Evolutionary conservation across 2,888 invertebrate genomes (phyloP).

Genomic region (Alentia gelatinosa): DNA sequence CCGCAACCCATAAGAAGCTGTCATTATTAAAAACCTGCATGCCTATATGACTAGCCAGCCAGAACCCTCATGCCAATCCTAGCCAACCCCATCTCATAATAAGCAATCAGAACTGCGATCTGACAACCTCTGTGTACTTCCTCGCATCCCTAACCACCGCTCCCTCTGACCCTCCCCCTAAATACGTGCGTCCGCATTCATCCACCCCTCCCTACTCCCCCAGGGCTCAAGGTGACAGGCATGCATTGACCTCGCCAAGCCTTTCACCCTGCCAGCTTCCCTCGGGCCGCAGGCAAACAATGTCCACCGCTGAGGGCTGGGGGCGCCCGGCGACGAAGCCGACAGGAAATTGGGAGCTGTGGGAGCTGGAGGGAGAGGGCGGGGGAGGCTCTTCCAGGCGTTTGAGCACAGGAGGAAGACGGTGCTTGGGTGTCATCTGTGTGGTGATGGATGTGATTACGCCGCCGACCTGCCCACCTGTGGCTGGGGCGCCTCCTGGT

Average conservation of each 20-base stretch:
- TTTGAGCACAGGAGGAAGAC: background rate
- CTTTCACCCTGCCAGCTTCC: background rate
- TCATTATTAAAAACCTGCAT: background rate
- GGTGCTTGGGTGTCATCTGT: background rate
- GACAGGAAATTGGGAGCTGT: background rate
- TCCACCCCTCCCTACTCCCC: background rate
- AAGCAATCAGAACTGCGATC: too few relatives aligned
- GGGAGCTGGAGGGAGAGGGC: background rate
- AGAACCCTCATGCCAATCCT: background rate
- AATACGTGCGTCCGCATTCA: too few relatives aligned
- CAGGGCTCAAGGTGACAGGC: background rate
- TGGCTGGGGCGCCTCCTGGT: background rate
- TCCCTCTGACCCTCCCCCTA: background rate
- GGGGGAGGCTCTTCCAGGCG: background rate
- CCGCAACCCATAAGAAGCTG: background rate
- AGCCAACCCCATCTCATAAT: too few relatives aligned
- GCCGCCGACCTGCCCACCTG: background rate
- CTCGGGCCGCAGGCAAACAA: too few relatives aligned
- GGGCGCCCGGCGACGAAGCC: background rate
- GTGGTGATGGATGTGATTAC: constrained; percentile 1
- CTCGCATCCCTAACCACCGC: background rate
- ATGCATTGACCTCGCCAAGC: background rate
- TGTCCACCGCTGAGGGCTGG: background rate
- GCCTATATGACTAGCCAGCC: background rate
- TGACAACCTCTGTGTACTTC: background rate